These are phyloP conservation scores for Drosophila ficusphila DNA, from an alignment of 1,140 invertebrate genomes.

Conservation along the genomic window DNA sequence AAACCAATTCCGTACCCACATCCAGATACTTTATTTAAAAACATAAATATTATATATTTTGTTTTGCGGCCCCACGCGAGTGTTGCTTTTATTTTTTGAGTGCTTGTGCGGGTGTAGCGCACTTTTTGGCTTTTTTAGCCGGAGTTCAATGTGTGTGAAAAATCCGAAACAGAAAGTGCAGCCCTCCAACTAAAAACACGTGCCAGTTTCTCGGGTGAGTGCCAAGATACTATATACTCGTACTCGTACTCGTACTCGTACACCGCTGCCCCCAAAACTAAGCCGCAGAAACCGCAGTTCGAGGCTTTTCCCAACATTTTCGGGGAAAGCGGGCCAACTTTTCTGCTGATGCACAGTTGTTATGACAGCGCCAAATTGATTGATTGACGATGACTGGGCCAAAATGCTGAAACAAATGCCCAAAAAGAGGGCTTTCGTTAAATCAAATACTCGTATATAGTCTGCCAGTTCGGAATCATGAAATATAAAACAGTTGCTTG, in stretches of 20 bases:
- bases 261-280: neutral
- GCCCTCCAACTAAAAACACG: slow-evolving; percentile 13
- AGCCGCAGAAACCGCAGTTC: slow-evolving; percentile 20
- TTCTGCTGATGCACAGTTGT: slow-evolving; percentile 47
- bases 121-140: slow-evolving; percentile 1
- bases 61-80: slow-evolving; percentile 2
- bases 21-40: neutral
- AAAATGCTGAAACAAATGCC: slow-evolving; percentile 8
- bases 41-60: neutral
- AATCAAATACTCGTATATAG: slow-evolving; percentile 10
- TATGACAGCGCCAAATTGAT: slow-evolving; percentile 47
- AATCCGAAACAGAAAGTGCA: slow-evolving; percentile 2
- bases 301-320: neutral
- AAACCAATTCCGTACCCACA: neutral
- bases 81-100: slow-evolving; percentile 33
- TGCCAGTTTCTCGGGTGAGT: slow-evolving; percentile 34
- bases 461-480: neutral
- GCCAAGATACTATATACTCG: too few relatives aligned
- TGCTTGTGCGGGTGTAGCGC: slow-evolving; percentile 3
- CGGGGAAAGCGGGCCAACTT: slow-evolving; percentile 18
- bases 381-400: slow-evolving; percentile 37
- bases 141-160: slow-evolving; percentile 1
- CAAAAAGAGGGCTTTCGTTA: slow-evolving; percentile 1
- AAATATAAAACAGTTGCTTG: neutral
- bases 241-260: too few relatives aligned